A percentile compares a stretch with the other conserved stretches of the same genome.
Conservation (phyloP, 1,140 invertebrate species). For the Drosophila leontia region DNA sequence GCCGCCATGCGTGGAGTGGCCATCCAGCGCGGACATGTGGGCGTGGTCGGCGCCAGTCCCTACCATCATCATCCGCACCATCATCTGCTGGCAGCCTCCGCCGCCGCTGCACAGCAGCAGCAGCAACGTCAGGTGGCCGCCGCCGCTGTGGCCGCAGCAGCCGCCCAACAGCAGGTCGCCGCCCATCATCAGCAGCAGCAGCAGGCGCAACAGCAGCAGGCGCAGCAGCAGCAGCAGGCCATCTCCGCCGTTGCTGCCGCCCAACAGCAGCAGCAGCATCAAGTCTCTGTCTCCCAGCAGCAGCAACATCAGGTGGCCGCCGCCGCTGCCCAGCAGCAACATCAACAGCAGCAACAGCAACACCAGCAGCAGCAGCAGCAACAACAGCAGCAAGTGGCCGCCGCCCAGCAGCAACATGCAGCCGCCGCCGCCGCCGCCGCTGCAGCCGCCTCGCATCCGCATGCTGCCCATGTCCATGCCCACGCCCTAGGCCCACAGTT, state of each 20-base stretch:
- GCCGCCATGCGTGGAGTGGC: slow-evolving; percentile 89
- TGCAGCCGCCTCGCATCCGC: slow-evolving; percentile 57
- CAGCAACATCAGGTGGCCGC: slow-evolving; percentile 48
- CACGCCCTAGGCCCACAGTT: slow-evolving; percentile 63
- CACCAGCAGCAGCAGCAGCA: slow-evolving; percentile 84
- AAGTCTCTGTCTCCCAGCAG: slow-evolving; percentile 87
- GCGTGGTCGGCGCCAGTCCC: slow-evolving; percentile 86
- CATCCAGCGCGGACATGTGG: slow-evolving; percentile 89
- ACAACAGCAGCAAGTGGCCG: slow-evolving; percentile 60
- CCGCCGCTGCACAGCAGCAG: slow-evolving; percentile 87
- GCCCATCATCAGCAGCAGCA: slow-evolving; percentile 87
- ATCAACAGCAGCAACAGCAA: slow-evolving; percentile 67
- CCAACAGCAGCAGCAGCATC: slow-evolving; percentile 87
- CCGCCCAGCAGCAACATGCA: slow-evolving; percentile 62
- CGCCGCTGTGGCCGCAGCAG: slow-evolving; percentile 86
- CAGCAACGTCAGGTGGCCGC: slow-evolving; percentile 87
- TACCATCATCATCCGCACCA: slow-evolving; percentile 86
- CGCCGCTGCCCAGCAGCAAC: slow-evolving; percentile 45
- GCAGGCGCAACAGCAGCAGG: slow-evolving; percentile 78
- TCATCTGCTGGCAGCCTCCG: slow-evolving; percentile 88
- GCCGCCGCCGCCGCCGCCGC: slow-evolving; percentile 61
- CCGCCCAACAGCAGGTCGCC: slow-evolving; percentile 88
- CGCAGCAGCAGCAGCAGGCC: slow-evolving; percentile 85
- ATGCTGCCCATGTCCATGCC: slow-evolving; percentile 65
- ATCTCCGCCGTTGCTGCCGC: slow-evolving; percentile 87